Conservation (phyloP, 2,113 vertebrate species). For the Salvelinus alpinus region DNA sequence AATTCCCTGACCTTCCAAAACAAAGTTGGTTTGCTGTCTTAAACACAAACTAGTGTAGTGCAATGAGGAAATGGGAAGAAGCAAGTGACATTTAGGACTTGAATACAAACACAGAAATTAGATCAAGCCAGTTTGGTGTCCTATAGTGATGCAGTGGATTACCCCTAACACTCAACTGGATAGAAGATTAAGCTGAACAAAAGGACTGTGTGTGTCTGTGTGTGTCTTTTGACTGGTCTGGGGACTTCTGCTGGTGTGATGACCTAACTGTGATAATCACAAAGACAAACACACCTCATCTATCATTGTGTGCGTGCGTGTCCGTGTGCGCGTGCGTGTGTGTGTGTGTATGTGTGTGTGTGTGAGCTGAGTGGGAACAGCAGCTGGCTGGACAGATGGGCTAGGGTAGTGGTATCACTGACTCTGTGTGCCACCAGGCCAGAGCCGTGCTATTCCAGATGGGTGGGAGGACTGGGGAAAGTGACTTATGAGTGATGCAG, state of each 20-base stretch:
- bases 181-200: neutral
- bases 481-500: conserved; percentile 64
- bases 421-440: conserved; percentile 18
- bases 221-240: neutral
- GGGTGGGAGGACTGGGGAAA: conserved; percentile 39
- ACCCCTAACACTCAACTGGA: neutral
- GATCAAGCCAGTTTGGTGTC: neutral
- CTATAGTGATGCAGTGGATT: neutral
- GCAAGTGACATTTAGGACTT: too few species aligned
- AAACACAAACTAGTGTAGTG: neutral
- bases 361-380: too few species aligned
- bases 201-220: neutral
- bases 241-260: neutral
- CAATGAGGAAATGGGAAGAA: too few species aligned
- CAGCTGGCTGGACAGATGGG: conserved; percentile 59
- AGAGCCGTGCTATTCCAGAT: conserved; percentile 51
- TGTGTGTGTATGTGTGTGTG: neutral
- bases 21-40: neutral
- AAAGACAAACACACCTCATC: too few species aligned
- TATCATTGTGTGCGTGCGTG: neutral
- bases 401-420: conserved; percentile 16
- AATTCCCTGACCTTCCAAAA: too few species aligned
- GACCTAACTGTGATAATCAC: too few species aligned
- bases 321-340: neutral
- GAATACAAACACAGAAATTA: too few species aligned